A percentile compares a stretch with the other conserved stretches of the same genome.
phyloP scores from a whole-genome alignment of 2,797 vertebrate genomes.

The Sebastes itinus region DNA sequence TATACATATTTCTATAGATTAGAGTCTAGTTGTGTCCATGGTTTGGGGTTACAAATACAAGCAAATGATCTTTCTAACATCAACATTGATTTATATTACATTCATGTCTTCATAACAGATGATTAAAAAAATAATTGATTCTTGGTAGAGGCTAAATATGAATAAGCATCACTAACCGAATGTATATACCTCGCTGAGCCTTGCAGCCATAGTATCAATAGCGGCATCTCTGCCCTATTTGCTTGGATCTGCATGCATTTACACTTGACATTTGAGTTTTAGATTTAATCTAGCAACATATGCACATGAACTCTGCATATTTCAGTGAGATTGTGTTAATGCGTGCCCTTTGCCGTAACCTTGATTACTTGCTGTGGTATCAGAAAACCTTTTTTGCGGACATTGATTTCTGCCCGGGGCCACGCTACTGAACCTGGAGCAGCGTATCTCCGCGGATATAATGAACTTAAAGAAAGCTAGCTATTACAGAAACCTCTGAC shows the following conservation, averaged over 20 bases:
- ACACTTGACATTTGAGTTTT: constrained; percentile 80
- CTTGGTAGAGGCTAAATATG: not conserved
- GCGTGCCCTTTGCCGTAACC: constrained; percentile 75
- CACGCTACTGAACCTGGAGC: constrained; percentile 69
- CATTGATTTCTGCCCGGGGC: constrained; percentile 82
- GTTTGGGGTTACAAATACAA: not conserved
- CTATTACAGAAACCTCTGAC: constrained; percentile 79
- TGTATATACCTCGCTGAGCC: constrained; percentile 24
- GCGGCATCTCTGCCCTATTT: constrained; percentile 51
- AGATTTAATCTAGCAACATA: constrained; percentile 76
- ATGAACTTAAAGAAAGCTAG: constrained; percentile 76
- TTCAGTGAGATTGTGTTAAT: constrained; percentile 75
- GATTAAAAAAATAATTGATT: constrained; percentile 13
- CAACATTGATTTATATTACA: not conserved
- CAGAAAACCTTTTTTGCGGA: constrained; percentile 73
- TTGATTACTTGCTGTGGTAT: constrained; percentile 79
- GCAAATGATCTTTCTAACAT: not conserved
- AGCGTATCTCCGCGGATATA: constrained; percentile 71
- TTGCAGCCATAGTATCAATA: constrained; percentile 50
- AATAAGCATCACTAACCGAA: constrained; percentile 4
- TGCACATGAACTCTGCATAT: constrained; percentile 80
- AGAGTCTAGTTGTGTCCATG: not conserved
- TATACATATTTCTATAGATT: not conserved
- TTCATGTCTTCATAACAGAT: not conserved
- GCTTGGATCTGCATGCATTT: constrained; percentile 71